Conservation (phyloP, 1,140 invertebrate genomes). For the Diachasmimorpha longicaudata region DNA sequence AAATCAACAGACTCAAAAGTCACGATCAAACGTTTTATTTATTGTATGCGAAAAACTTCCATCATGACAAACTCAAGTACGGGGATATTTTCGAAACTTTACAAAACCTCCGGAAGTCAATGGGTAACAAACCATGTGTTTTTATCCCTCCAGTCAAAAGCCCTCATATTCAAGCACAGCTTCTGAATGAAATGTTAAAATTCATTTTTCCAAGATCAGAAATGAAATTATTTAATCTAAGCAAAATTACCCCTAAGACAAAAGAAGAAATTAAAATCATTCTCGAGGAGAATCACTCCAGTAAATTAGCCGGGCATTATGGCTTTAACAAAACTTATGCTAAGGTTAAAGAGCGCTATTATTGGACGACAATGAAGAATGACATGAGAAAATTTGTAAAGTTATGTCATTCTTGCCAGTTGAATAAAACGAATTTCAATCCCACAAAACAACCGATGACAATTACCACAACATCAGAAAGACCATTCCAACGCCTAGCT, state of each 20-base stretch:
- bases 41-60: conserved; percentile 32
- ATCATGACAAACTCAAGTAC: conserved; percentile 37
- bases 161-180: conserved; percentile 1
- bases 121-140: conserved; percentile 5
- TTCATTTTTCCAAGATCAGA: conserved; percentile 14
- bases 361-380: conserved; percentile 41
- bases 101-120: conserved; percentile 7
- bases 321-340: conserved; percentile 43
- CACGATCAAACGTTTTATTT: conserved; percentile 34
- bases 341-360: conserved; percentile 41
- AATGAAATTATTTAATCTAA: conserved; percentile 13
- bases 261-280: conserved; percentile 33
- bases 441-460: conserved; percentile 35
- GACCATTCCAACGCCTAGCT: conserved; percentile 35
- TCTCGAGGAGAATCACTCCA: conserved; percentile 39
- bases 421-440: conserved; percentile 42
- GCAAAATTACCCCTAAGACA: conserved; percentile 14
- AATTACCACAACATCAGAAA: conserved; percentile 39
- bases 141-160: conserved; percentile 12
- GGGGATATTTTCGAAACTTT: conserved; percentile 41
- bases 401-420: conserved; percentile 45
- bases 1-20: conserved; percentile 28
- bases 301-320: conserved; percentile 40
- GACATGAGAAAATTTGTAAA: conserved; percentile 41
- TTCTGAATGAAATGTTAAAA: conserved; percentile 25